Evolutionary conservation across 2,797 vertebrate genomes (phyloP).

Genomic region (Coregonus ussuriensis): DNA sequence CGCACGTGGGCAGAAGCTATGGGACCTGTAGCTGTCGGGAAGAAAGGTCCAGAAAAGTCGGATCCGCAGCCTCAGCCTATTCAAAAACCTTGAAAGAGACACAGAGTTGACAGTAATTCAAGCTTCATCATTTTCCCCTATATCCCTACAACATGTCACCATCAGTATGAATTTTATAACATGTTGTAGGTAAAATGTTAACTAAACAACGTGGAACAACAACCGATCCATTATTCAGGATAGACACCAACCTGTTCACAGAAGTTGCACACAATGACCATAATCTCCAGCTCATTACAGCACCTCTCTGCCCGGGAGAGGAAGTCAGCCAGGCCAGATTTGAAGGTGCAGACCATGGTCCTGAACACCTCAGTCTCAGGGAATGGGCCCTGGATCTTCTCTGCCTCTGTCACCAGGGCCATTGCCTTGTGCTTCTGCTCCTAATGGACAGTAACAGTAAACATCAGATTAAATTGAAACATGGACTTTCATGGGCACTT

Average conservation of each 20-base stretch:
- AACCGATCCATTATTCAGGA: too few relatives aligned
- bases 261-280: slow-evolving; percentile 79
- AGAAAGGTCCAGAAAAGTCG: too few relatives aligned
- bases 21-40: too few relatives aligned
- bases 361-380: slow-evolving; percentile 79
- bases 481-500: neutral
- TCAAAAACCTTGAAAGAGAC: too few relatives aligned
- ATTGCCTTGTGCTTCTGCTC: slow-evolving; percentile 81
- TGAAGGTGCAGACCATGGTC: slow-evolving; percentile 73
- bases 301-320: slow-evolving; percentile 81
- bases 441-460: slow-evolving; percentile 60
- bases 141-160: neutral
- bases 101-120: too few relatives aligned
- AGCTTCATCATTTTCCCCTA: too few relatives aligned
- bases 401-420: slow-evolving; percentile 80
- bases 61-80: too few relatives aligned
- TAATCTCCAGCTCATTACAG: slow-evolving; percentile 79
- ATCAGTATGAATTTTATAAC: neutral
- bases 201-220: neutral
- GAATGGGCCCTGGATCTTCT: slow-evolving; percentile 61
- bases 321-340: slow-evolving; percentile 80
- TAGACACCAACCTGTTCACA: slow-evolving; percentile 81
- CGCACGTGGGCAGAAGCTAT: too few relatives aligned
- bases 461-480: neutral
- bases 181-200: neutral